phyloP scores from a whole-genome alignment of 1,140 invertebrate genomes.

The Melanaphis sacchari region DNA sequence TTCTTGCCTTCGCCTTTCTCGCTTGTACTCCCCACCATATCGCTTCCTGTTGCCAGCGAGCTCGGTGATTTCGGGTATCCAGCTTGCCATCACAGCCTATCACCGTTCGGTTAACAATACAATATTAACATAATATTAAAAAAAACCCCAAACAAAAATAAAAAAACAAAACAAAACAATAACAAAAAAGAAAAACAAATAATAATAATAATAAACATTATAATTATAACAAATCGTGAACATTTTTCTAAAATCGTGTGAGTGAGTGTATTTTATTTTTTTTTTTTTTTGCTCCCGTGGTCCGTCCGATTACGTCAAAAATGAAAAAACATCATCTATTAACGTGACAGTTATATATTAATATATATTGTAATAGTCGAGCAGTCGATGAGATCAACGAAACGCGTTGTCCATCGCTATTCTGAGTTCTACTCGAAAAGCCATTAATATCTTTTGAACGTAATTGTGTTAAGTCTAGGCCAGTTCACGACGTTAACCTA shows the following conservation, averaged over 20 bases:
- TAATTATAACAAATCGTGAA: constrained; percentile 8
- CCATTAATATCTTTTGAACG: neutral
- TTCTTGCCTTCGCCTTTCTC: constrained; percentile 94
- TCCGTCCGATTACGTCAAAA: neutral
- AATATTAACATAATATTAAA: constrained; percentile 56
- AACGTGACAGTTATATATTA: neutral
- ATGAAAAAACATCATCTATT: neutral
- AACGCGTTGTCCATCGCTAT: neutral
- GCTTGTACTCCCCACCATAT: constrained; percentile 97
- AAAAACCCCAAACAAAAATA: constrained; percentile 41
- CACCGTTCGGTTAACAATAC: constrained; percentile 57
- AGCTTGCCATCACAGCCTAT: constrained; percentile 97
- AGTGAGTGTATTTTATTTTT: neutral
- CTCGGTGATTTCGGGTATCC: constrained; percentile 99
- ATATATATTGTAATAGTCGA: neutral
- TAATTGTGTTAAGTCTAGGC: neutral
- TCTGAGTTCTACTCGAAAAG: too few relatives aligned
- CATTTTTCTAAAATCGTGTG: neutral
- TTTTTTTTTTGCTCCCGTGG: neutral
- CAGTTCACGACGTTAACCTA: neutral
- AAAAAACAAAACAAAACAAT: constrained; percentile 36
- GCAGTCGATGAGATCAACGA: neutral
- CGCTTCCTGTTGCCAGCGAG: constrained; percentile 96
- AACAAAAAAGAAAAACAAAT: constrained; percentile 6
- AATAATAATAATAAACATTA: neutral